Evolutionary conservation across 2,797 vertebrate genomes (phyloP).

Genomic region (Hippopotamyrus pictus): DNA sequence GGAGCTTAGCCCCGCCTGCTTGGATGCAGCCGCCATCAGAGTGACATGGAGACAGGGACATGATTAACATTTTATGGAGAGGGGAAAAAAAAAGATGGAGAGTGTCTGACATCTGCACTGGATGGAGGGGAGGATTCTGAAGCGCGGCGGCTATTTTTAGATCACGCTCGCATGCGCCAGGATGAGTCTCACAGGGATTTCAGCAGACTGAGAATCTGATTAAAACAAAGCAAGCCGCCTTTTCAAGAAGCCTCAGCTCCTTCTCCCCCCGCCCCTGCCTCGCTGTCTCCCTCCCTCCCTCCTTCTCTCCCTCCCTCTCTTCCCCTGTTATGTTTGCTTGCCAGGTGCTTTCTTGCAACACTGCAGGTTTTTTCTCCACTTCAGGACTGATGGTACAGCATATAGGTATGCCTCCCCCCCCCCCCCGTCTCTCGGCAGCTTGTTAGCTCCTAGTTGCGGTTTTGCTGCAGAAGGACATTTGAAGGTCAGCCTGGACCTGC

Average conservation of each 20-base stretch:
- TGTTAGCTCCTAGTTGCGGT: background rate
- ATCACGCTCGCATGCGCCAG: slow-evolving; percentile 24
- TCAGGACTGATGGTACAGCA: background rate
- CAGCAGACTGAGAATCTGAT: slow-evolving; percentile 17
- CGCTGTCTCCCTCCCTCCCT: background rate
- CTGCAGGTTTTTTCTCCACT: background rate
- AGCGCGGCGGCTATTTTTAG: slow-evolving; percentile 25
- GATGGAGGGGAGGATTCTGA: background rate
- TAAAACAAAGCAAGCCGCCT: slow-evolving; percentile 28
- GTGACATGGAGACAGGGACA: background rate
- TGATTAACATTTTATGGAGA: slow-evolving; percentile 9
- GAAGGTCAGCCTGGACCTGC: background rate
- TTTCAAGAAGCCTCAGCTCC: background rate
- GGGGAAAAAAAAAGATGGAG: background rate
- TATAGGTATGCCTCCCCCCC: background rate
- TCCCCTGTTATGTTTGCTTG: background rate
- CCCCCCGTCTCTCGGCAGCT: background rate
- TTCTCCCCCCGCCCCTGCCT: background rate
- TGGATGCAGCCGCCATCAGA: background rate
- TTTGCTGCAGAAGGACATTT: background rate
- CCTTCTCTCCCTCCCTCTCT: background rate
- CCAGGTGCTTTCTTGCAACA: background rate
- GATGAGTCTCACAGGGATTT: slow-evolving; percentile 17
- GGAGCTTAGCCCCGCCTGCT: background rate
- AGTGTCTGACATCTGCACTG: slow-evolving; percentile 19